Base-by-base conservation (phyloP, 64 coral and sea anemone species). In the Stichodactyla helianthus region DNA sequence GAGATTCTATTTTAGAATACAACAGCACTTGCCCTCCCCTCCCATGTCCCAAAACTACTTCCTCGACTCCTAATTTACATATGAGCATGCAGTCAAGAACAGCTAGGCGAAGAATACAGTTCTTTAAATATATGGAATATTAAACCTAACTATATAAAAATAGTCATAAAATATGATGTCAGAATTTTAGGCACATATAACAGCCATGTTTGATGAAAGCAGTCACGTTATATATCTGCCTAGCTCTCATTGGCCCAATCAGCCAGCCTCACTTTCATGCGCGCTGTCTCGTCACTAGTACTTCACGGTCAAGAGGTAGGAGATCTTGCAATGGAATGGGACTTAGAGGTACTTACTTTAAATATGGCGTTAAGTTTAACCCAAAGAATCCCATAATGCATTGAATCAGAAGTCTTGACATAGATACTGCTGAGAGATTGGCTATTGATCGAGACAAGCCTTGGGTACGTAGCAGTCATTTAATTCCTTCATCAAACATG, bases 121-220 rank as follows among this genome's bases (percentile, higher is more conserved):
- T 71, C 22, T 31, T 71, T 74, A 74, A 74, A 74, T 74, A 74
- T 74, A 74, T 74, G 23, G 27, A 74, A 74, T 31, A 74, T 74
- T 0, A 25, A 74, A 4, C 68, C 23, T 26, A 74, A 13, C n/a
- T 11, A 74, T 27, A 9, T 74, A 18, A n/a, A 65, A 65, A 65
- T 5, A 35, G 7, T 13, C 1, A 2, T 11, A 8, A 26, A 8
- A 11, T 26, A 27, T 28, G 0, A 10, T 74, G 4, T 27, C 12
- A 23, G 23, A 74, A 22, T 65, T 65, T 12, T 74, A 74, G 10
- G 9, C 9, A 74, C 19, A 2, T 70, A 18, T 70, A 20, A n/a
- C 65, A 70, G 19, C 19, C 65, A 70, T 70, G 65, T 70, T 70
- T 17, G 65, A 70, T 62, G 59, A 62, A 5, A 11, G 59, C 5